Evolutionary conservation across 1,140 invertebrate genomes (phyloP).

Genomic region (Theocolax elegans): DNA sequence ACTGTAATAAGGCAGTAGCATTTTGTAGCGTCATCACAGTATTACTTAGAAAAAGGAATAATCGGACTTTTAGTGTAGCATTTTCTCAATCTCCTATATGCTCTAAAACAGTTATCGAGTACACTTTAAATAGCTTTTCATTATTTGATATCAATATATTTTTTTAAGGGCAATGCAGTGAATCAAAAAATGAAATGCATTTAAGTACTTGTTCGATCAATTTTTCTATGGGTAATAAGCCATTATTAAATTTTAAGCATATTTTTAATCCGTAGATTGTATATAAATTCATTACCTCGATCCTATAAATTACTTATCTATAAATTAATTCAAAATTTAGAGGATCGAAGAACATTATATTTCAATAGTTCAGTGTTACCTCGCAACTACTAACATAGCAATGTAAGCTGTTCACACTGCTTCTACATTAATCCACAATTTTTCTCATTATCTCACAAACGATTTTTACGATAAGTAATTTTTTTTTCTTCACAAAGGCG

Average conservation of each 20-base stretch:
- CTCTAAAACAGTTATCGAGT: neutral
- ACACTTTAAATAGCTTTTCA: neutral
- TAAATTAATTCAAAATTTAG: neutral
- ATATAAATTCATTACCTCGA: neutral
- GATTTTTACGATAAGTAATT: too few species aligned
- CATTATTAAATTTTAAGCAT: neutral
- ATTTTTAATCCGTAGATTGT: neutral
- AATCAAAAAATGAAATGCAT: neutral
- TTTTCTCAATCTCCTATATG: neutral
- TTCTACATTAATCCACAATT: neutral
- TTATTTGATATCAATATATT: too few species aligned
- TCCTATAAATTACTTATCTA: neutral
- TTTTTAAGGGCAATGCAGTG: too few species aligned
- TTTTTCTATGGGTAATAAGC: neutral
- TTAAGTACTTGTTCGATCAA: neutral
- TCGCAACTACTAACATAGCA: constrained; percentile 21
- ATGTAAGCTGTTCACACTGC: neutral
- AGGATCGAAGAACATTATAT: neutral
- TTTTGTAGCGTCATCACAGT: constrained; percentile 25
- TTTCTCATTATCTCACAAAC: neutral
- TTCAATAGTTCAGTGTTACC: neutral
- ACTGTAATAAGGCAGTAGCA: neutral
- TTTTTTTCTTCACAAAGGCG: neutral
- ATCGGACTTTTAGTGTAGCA: constrained; percentile 15
- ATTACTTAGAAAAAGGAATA: constrained; percentile 30